Percentiles rank a stretch among this genome's conserved stretches.
phyloP scores from a whole-genome alignment of 1,140 invertebrate genomes.

The Zaprionus ornatus region DNA sequence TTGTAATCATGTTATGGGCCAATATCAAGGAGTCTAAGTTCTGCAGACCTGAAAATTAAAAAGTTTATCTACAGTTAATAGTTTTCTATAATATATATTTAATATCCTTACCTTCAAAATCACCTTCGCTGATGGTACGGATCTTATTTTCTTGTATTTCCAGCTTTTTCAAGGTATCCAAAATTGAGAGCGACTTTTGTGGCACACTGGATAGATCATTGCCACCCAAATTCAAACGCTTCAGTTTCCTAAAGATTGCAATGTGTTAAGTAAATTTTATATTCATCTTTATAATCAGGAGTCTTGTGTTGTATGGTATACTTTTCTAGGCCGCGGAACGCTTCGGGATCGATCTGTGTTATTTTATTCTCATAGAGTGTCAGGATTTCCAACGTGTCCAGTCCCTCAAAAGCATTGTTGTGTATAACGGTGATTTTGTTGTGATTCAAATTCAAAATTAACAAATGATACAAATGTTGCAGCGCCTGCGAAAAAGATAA shows the following conservation, averaged over 20 bases:
- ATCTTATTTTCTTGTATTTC: constrained; percentile 95
- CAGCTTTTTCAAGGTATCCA: constrained; percentile 92
- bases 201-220: constrained; percentile 91
- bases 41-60: constrained; percentile 86
- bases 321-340: constrained; percentile 94
- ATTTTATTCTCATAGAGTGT: constrained; percentile 95
- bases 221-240: constrained; percentile 93
- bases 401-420: constrained; percentile 91
- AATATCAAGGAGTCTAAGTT: constrained; percentile 92
- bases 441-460: constrained; percentile 95
- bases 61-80: not conserved
- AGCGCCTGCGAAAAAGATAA: constrained; percentile 85
- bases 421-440: constrained; percentile 92
- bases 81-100: not conserved
- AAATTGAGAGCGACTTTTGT: constrained; percentile 89
- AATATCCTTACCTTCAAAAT: constrained; percentile 89
- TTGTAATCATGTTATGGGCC: constrained; percentile 92
- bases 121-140: constrained; percentile 89
- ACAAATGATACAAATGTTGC: constrained; percentile 90
- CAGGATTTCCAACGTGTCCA: constrained; percentile 93
- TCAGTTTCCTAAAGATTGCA: constrained; percentile 89
- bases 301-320: constrained; percentile 85
- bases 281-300: not conserved
- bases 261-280: not conserved
- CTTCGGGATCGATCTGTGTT: constrained; percentile 89